A percentile compares a stretch with the other conserved stretches of the same genome.
phyloP scores from a whole-genome alignment of 2,888 invertebrate species.

The Chelonus formosanus region DNA sequence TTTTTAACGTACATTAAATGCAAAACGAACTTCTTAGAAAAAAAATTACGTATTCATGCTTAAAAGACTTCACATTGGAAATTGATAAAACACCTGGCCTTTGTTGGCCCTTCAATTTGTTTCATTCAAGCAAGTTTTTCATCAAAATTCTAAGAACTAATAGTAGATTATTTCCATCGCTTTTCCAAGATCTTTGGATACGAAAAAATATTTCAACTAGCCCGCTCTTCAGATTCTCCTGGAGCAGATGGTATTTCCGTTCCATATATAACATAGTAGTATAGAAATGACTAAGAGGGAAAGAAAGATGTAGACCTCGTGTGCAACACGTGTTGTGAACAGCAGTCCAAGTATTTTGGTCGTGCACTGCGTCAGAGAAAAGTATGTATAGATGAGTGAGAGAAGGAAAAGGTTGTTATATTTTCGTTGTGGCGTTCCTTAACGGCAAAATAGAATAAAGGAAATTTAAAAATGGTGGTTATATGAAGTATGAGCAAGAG shows the following conservation, averaged over 20 bases:
- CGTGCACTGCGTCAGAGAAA: conserved; percentile 34
- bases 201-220: conserved; percentile 16
- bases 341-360: conserved; percentile 45
- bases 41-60: too few species aligned
- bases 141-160: too few species aligned
- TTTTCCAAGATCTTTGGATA: conserved; percentile 2
- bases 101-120: too few species aligned
- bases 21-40: too few species aligned
- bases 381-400: conserved; percentile 3
- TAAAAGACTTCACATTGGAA: too few species aligned
- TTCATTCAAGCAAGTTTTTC: background rate
- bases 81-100: too few species aligned
- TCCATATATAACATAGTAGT: conserved; percentile 37
- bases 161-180: conserved; percentile 7
- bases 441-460: too few species aligned
- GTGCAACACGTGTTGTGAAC: conserved; percentile 46
- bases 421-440: too few species aligned
- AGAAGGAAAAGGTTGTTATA: background rate
- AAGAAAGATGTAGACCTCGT: conserved; percentile 31
- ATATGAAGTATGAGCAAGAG: too few species aligned
- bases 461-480: too few species aligned
- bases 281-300: conserved; percentile 16
- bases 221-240: conserved; percentile 29
- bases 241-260: conserved; percentile 56
- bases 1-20: too few species aligned